phyloP scores from a whole-genome alignment of 2,113 vertebrate species.

The Pseudopodoces humilis region DNA sequence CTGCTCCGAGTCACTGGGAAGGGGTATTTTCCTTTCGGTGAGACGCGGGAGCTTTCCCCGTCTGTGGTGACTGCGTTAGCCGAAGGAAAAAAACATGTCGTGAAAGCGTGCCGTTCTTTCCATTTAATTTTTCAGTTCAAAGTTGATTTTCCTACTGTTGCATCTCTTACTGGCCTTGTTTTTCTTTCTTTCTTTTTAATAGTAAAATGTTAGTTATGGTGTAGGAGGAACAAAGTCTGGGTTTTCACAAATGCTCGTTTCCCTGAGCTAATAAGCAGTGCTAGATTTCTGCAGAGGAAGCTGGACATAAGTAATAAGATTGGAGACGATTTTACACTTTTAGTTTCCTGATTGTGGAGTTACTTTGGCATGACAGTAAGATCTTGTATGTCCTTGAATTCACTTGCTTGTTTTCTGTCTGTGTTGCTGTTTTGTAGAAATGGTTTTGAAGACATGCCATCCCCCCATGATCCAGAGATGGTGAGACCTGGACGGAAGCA shows the following conservation, averaged over 20 bases:
- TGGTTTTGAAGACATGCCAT: constrained; percentile 58
- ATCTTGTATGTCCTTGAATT: neutral
- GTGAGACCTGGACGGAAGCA: constrained; percentile 77
- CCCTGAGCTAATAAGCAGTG: neutral
- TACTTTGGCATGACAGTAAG: neutral
- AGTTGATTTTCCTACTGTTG: neutral
- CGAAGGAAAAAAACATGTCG: accelerated
- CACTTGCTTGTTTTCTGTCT: neutral
- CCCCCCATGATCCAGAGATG: constrained; percentile 76
- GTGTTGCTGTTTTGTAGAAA: constrained; percentile 40
- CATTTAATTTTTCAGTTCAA: neutral
- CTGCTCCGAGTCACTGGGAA: neutral
- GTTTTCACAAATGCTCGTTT: neutral
- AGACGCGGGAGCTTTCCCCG: accelerated
- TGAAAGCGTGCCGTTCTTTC: neutral
- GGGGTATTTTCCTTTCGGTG: too few species aligned
- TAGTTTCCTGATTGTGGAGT: neutral
- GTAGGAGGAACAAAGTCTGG: neutral
- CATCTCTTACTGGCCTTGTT: neutral
- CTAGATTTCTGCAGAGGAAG: neutral
- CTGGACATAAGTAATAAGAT: neutral
- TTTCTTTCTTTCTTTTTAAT: neutral
- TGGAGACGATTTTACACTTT: neutral
- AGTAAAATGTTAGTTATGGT: neutral
- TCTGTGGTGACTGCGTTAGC: neutral